Evolutionary conservation across 2,888 invertebrate genomes (phyloP).

Genomic region (Cataglyphis livida): DNA sequence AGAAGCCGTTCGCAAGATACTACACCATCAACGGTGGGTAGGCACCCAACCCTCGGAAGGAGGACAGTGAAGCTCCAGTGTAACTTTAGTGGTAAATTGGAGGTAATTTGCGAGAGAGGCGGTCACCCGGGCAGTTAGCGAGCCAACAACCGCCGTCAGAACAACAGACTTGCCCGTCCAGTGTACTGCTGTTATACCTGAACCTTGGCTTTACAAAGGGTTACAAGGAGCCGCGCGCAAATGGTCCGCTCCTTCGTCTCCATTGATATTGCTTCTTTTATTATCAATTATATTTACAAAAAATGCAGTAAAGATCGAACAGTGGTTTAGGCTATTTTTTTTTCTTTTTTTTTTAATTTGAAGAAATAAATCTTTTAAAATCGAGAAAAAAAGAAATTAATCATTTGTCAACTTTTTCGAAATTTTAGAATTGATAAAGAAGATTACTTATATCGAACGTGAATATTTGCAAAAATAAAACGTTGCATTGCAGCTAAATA

Average conservation of each 20-base stretch:
- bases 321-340: neutral
- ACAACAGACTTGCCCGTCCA: conserved; percentile 73
- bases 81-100: conserved; percentile 79
- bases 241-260: conserved; percentile 62
- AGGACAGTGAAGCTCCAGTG: conserved; percentile 70
- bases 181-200: conserved; percentile 71
- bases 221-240: conserved; percentile 66
- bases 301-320: neutral
- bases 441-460: neutral
- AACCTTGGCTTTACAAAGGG: conserved; percentile 70
- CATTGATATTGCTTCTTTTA: conserved; percentile 59
- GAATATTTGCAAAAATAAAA: conserved; percentile 23
- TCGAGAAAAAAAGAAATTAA: neutral
- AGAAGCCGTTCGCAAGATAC: conserved; percentile 21
- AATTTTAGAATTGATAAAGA: neutral
- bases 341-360: neutral
- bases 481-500: conserved; percentile 5
- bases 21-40: conserved; percentile 56
- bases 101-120: conserved; percentile 79
- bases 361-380: conserved; percentile 20
- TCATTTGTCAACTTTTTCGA: neutral
- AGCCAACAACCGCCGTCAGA: conserved; percentile 76
- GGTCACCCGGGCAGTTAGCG: conserved; percentile 76
- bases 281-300: neutral
- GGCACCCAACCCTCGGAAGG: conserved; percentile 64